These are phyloP conservation scores for Syngnathoides biaculeatus DNA, from an alignment of 2,113 vertebrate genomes.

Conservation along the genomic window DNA sequence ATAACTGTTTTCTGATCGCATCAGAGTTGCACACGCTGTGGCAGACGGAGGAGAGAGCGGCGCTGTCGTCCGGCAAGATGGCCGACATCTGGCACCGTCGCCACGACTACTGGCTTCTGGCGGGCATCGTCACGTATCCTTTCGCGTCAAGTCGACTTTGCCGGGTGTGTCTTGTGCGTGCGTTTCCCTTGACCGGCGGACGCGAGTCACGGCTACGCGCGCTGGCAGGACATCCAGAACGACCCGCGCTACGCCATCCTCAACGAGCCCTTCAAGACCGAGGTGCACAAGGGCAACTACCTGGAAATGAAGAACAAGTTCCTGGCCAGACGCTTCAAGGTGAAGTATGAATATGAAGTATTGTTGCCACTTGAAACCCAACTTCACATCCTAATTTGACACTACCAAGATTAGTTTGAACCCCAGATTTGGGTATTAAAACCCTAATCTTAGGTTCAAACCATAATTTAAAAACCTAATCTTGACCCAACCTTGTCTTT, in stretches of 20 bases:
- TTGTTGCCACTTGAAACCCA: no score
- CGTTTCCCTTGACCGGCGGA: conserved; percentile 46
- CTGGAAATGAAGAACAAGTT: conserved; percentile 99
- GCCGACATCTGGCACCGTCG: conserved; percentile 97
- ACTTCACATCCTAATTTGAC: no score
- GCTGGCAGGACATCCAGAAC: conserved; percentile 99
- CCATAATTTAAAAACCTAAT: no score
- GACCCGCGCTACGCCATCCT: conserved; percentile 90
- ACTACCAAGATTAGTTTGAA: no score
- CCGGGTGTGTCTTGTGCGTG: neutral
- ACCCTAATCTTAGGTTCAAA: no score
- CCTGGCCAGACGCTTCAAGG: conserved; percentile 93
- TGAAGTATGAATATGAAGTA: no score
- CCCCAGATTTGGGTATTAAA: no score
- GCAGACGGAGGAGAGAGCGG: conserved; percentile 94
- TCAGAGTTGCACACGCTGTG: conserved; percentile 95
- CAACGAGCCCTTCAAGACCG: conserved; percentile 94
- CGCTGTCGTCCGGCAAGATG: conserved; percentile 91
- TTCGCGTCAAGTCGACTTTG: neutral
- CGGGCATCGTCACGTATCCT: conserved; percentile 97
- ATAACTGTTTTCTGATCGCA: neutral
- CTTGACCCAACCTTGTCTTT: no score
- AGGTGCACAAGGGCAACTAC: conserved; percentile 97
- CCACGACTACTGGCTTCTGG: conserved; percentile 96
- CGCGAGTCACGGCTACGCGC: conserved; percentile 89